Percentiles rank a stretch among this genome's conserved stretches.
phyloP scores from a whole-genome alignment of 1,140 invertebrate species.

The Brachionus paranguensis region DNA sequence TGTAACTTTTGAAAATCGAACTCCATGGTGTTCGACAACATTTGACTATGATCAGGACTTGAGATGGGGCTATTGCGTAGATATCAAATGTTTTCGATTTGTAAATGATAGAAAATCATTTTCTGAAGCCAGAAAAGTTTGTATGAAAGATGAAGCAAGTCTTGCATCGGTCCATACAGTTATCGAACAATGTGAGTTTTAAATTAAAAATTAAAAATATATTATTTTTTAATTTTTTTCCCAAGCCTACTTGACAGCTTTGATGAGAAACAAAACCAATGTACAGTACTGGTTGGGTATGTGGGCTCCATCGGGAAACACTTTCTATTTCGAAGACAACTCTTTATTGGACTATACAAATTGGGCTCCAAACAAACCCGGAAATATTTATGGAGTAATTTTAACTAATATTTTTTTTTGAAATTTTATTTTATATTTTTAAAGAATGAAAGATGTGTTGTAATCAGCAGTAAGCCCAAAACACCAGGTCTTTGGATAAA shows the following conservation, averaged over 20 bases:
- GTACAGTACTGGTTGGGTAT: not conserved
- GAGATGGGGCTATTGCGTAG: conserved; percentile 41
- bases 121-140: conserved; percentile 36
- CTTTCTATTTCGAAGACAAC: conserved; percentile 19
- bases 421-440: not conserved
- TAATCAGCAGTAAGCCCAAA: not conserved
- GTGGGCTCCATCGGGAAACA: conserved; percentile 32
- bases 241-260: conserved; percentile 16
- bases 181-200: conserved; percentile 18
- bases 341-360: conserved; percentile 4
- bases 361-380: conserved; percentile 31
- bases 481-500: conserved; percentile 34
- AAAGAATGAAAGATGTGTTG: conserved; percentile 15
- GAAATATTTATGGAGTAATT: conserved; percentile 32
- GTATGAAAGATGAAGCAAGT: not conserved
- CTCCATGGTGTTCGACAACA: conserved; percentile 41
- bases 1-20: conserved; percentile 1
- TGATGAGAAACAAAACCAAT: conserved; percentile 20
- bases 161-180: conserved; percentile 14
- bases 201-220: not conserved
- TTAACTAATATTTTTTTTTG: not conserved
- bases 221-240: not conserved
- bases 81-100: conserved; percentile 23
- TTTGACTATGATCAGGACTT: conserved; percentile 41
- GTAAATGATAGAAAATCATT: not conserved